Conservation (phyloP, 2,113 vertebrate genomes). For the Shinisaurus crocodilurus region DNA sequence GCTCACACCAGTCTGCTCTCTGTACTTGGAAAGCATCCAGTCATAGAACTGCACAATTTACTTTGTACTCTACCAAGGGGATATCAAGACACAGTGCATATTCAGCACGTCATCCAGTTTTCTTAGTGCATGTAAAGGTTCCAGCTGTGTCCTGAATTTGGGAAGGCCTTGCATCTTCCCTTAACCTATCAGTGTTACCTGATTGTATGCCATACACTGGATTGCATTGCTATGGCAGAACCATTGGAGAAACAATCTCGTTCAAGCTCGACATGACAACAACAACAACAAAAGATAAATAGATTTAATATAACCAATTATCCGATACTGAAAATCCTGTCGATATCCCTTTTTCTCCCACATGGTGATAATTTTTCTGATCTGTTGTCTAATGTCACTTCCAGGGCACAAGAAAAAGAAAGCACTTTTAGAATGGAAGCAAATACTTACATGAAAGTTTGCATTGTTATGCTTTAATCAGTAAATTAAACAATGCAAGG, state of each 20-base stretch:
- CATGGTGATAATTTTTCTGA: background rate
- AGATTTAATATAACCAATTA: background rate
- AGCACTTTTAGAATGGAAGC: background rate
- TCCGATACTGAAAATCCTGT: background rate
- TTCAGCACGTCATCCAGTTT: slow-evolving; percentile 34
- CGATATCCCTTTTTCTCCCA: background rate
- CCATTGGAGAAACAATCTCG: background rate
- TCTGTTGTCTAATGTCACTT: background rate
- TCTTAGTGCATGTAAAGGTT: slow-evolving; percentile 40
- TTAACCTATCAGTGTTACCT: slow-evolving; percentile 39
- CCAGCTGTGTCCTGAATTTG: slow-evolving; percentile 51
- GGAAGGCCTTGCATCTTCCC: slow-evolving; percentile 31
- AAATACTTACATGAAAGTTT: background rate
- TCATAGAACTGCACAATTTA: slow-evolving; percentile 5
- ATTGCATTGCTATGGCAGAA: slow-evolving; percentile 24
- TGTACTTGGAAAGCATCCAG: slow-evolving; percentile 39
- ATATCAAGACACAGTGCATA: slow-evolving; percentile 40
- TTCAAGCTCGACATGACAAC: background rate
- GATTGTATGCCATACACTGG: background rate
- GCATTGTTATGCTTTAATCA: background rate
- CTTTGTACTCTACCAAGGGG: slow-evolving; percentile 1
- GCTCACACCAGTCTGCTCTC: background rate
- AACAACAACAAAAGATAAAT: background rate
- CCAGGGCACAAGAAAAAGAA: background rate
- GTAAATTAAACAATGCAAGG: background rate